Percentiles rank a stretch among this genome's conserved stretches.
phyloP scores from a whole-genome alignment of 2,888 invertebrate species.

The Girardia tigrina region DNA sequence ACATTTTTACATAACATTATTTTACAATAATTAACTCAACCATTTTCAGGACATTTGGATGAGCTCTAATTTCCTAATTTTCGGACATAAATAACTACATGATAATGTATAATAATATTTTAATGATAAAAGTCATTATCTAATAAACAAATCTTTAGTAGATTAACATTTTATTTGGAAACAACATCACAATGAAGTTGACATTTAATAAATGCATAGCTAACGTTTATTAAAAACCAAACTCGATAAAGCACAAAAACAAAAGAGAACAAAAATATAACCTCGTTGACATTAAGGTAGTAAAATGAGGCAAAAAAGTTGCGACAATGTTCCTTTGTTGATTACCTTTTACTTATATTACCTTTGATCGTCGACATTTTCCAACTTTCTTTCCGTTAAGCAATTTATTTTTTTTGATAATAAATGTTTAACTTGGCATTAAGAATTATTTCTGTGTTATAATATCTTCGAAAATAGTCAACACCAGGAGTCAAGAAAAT shows the following conservation, averaged over 20 bases:
- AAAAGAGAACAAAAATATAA: conserved; percentile 21
- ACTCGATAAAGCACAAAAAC: conserved; percentile 23
- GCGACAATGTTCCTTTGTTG: background rate
- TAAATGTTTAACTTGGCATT: background rate
- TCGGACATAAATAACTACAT: too few species aligned
- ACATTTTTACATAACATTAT: too few species aligned
- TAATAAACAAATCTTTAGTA: too few species aligned
- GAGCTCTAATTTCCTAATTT: too few species aligned
- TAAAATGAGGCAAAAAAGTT: conserved; percentile 1
- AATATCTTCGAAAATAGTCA: conserved; percentile 15
- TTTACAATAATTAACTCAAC: too few species aligned
- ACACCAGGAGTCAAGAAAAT: background rate
- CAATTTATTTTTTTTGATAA: background rate
- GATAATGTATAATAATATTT: too few species aligned
- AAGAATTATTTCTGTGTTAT: background rate
- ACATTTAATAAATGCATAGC: conserved; percentile 17
- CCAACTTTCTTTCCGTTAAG: too few species aligned
- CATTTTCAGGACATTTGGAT: too few species aligned
- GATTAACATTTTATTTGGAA: conserved; percentile 17
- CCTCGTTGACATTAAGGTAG: background rate
- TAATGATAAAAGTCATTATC: too few species aligned
- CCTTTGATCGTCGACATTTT: too few species aligned
- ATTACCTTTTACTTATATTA: background rate
- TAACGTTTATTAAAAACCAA: background rate
- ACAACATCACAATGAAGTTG: conserved; percentile 20